Evolutionary conservation across 2,797 vertebrate genomes (phyloP).

Genomic region (Alauda arvensis): DNA sequence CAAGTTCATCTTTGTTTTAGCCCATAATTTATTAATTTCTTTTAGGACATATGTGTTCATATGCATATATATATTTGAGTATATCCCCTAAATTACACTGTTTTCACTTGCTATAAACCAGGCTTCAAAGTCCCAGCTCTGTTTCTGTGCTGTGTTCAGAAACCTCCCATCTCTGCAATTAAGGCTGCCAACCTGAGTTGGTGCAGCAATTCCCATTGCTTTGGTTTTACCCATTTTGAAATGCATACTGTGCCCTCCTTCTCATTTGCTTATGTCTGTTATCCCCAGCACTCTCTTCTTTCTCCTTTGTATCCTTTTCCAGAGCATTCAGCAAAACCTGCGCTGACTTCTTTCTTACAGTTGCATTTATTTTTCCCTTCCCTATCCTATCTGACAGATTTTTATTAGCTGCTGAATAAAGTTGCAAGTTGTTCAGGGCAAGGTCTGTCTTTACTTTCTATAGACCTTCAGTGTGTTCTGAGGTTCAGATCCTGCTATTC

Average conservation of each 20-base stretch:
- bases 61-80: too few relatives aligned
- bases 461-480: neutral
- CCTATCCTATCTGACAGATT: neutral
- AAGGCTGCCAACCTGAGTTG: neutral
- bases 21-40: neutral
- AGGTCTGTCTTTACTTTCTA: neutral
- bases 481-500: neutral
- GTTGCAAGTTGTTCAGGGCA: neutral
- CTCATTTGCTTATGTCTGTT: neutral
- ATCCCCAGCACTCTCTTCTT: neutral
- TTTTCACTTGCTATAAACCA: neutral
- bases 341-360: neutral
- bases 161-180: neutral
- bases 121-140: neutral
- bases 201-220: neutral
- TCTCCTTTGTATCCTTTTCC: neutral
- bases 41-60: neutral
- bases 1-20: neutral
- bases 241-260: fast-evolving
- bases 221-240: neutral
- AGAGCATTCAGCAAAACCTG: neutral
- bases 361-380: neutral
- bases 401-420: neutral
- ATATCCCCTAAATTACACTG: neutral
- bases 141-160: neutral